These are phyloP conservation scores for Hypena proboscidalis DNA, from an alignment of 2,888 invertebrate genomes.

Conservation along the genomic window DNA sequence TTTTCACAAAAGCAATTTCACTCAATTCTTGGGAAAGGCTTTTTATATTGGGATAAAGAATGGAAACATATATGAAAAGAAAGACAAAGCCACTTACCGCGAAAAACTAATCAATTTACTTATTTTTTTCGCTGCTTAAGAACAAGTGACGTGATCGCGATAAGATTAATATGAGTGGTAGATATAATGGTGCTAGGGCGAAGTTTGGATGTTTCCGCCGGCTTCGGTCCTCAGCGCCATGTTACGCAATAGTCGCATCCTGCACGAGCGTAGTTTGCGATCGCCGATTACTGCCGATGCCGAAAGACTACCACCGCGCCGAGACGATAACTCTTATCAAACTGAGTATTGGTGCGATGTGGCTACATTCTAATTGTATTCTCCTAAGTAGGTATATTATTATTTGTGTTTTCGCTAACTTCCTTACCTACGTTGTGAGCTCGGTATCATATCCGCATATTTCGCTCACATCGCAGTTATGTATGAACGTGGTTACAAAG, in stretches of 20 bases:
- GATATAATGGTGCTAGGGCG: constrained; percentile 3
- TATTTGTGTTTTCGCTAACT: too few relatives aligned
- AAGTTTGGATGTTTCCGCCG: too few relatives aligned
- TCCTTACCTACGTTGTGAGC: too few relatives aligned
- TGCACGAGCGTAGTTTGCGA: not conserved
- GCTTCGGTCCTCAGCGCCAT: constrained; percentile 2
- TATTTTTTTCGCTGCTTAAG: constrained; percentile 8
- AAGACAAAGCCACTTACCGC: constrained; percentile 11
- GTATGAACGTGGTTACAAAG: not conserved
- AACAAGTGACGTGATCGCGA: constrained; percentile 2
- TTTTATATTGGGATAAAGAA: constrained; percentile 22
- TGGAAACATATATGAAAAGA: constrained; percentile 10
- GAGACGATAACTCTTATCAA: not conserved
- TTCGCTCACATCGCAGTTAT: not conserved
- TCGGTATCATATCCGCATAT: too few relatives aligned
- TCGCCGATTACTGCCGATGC: too few relatives aligned
- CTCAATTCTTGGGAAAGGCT: constrained; percentile 1
- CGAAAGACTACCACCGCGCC: constrained; percentile 5
- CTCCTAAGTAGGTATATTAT: too few relatives aligned
- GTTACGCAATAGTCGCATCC: constrained; percentile 14
- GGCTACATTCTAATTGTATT: too few relatives aligned
- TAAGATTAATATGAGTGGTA: constrained; percentile 29
- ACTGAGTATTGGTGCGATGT: too few relatives aligned
- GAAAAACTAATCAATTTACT: constrained; percentile 26
- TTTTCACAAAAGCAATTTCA: constrained; percentile 12